Conservation (phyloP, 2,113 vertebrate genomes). For the Dasyornis broadbenti region DNA sequence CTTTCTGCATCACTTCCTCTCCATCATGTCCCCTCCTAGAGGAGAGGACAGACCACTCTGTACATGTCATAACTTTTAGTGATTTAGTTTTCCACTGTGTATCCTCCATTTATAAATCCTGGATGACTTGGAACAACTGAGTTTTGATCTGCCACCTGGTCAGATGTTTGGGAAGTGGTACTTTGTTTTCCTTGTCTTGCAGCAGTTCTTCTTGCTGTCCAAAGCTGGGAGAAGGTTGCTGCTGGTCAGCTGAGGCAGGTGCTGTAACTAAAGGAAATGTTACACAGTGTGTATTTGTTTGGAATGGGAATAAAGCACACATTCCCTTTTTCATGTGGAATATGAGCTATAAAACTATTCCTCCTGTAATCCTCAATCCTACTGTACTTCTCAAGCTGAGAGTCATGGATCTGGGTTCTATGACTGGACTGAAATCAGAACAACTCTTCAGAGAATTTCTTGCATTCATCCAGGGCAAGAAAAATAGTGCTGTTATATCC, state of each 20-base stretch:
- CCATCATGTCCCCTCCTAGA: background rate
- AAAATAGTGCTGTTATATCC: background rate
- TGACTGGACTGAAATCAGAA: background rate
- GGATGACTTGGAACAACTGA: background rate
- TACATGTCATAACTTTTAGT: accelerated
- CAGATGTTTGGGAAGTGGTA: slow-evolving; percentile 92
- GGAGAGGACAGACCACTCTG: background rate
- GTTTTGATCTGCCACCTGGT: background rate
- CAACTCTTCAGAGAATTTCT: background rate
- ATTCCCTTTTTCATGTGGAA: background rate
- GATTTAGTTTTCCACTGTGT: background rate
- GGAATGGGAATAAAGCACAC: background rate
- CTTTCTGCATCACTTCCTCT: background rate
- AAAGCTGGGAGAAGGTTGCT: slow-evolving; percentile 82
- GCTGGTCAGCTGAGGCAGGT: slow-evolving; percentile 87
- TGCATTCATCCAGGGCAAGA: background rate
- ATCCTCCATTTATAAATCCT: background rate
- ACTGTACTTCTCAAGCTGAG: background rate
- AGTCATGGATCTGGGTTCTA: background rate
- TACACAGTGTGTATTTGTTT: background rate
- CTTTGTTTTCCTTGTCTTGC: slow-evolving; percentile 81
- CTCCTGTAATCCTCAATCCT: background rate
- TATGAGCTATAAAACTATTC: background rate
- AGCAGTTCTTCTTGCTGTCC: slow-evolving; percentile 86
- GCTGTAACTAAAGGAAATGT: slow-evolving; percentile 66